phyloP scores from a whole-genome alignment of 2,888 invertebrate genomes.

The Lysandra bellargus region DNA sequence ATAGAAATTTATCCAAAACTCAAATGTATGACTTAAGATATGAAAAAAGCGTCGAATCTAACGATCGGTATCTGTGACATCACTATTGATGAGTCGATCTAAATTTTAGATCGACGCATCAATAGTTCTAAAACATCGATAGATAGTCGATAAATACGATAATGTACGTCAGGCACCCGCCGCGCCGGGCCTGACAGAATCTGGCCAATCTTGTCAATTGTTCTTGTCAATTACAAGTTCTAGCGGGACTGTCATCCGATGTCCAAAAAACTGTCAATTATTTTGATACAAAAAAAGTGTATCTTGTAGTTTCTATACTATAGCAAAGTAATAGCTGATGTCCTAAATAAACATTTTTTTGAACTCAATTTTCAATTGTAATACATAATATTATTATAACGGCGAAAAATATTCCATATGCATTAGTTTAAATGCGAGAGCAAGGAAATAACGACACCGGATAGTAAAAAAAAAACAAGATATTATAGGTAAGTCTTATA shows the following conservation, averaged over 20 bases:
- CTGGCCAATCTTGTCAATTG: slow-evolving; percentile 41
- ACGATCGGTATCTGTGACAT: slow-evolving; percentile 29
- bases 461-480: too few relatives aligned
- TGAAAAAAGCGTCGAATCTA: background rate
- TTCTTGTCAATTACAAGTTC: slow-evolving; percentile 38
- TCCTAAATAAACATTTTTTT: too few relatives aligned
- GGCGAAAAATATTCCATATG: too few relatives aligned
- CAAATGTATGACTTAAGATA: background rate
- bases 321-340: too few relatives aligned
- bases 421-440: too few relatives aligned
- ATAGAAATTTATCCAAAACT: too few relatives aligned
- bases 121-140: slow-evolving; percentile 37
- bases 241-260: background rate
- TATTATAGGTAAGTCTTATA: too few relatives aligned
- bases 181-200: slow-evolving; percentile 48
- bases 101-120: too few relatives aligned
- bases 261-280: background rate
- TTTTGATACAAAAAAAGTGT: background rate
- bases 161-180: slow-evolving; percentile 45
- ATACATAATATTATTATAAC: too few relatives aligned
- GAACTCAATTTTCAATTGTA: too few relatives aligned
- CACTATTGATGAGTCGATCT: slow-evolving; percentile 40
- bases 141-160: slow-evolving; percentile 42
- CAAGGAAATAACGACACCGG: too few relatives aligned
- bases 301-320: too few relatives aligned